These are phyloP conservation scores for Mythimna loreyi DNA, from an alignment of 2,888 invertebrate genomes.

Conservation along the genomic window DNA sequence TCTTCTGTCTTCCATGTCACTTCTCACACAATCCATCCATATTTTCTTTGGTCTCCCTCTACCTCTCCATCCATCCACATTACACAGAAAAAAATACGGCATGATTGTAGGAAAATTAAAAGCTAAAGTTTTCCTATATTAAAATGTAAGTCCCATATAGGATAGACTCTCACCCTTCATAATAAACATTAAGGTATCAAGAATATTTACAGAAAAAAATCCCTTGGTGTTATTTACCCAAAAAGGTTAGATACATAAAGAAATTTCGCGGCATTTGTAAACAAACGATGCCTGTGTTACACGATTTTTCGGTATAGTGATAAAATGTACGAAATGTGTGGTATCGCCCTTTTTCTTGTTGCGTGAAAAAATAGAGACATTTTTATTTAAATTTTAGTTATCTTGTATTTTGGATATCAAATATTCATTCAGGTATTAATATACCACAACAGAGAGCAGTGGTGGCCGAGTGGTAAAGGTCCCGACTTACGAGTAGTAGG, in stretches of 20 bases:
- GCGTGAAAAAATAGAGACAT: slow-evolving; percentile 22
- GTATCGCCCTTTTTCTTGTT: slow-evolving; percentile 53
- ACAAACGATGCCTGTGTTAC: slow-evolving; percentile 67
- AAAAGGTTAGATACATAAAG: slow-evolving; percentile 76
- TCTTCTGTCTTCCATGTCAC: too few relatives aligned
- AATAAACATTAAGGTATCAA: slow-evolving; percentile 67
- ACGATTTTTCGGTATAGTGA: slow-evolving; percentile 57
- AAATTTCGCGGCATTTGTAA: slow-evolving; percentile 78
- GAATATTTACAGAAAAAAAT: slow-evolving; percentile 65
- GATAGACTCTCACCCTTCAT: slow-evolving; percentile 48
- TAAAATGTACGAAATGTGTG: slow-evolving; percentile 67
- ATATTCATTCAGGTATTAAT: too few relatives aligned
- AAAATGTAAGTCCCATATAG: slow-evolving; percentile 31
- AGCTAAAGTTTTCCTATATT: slow-evolving; percentile 47
- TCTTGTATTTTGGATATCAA: neutral
- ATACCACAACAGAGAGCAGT: too few relatives aligned
- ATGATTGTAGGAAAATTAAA: slow-evolving; percentile 54
- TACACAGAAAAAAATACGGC: slow-evolving; percentile 37
- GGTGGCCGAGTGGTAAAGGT: too few relatives aligned
- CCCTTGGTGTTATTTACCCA: slow-evolving; percentile 66
- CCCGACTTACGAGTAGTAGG: too few relatives aligned
- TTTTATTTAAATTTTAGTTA: slow-evolving; percentile 17
- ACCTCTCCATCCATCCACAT: too few relatives aligned
- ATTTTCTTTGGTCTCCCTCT: too few relatives aligned
- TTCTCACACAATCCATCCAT: too few relatives aligned